These are phyloP conservation scores for Brachylomia viminalis DNA, from an alignment of 2,888 invertebrate genomes.

Conservation along the genomic window DNA sequence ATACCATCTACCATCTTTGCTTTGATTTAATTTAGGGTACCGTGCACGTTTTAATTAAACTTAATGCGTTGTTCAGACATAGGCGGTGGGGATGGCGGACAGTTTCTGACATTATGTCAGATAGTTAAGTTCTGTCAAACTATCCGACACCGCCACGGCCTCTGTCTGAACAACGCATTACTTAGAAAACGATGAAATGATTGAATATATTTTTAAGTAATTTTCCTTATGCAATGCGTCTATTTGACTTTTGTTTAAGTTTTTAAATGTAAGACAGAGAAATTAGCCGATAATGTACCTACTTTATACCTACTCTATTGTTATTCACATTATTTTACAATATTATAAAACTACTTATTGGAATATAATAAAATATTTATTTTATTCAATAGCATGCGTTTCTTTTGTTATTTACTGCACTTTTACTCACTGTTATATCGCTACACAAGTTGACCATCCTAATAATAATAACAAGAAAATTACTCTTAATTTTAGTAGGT, in stretches of 20 bases:
- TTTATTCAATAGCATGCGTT: slow-evolving; percentile 50
- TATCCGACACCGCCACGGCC: not conserved
- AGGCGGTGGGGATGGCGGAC: not conserved
- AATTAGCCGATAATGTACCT: slow-evolving; percentile 10
- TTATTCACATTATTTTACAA: slow-evolving; percentile 54
- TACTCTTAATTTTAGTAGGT: no score
- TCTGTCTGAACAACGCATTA: not conserved
- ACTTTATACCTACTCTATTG: slow-evolving; percentile 42
- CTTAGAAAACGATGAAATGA: not conserved
- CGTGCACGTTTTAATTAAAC: not conserved
- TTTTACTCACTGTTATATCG: no score
- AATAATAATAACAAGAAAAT: no score
- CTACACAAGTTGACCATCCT: no score
- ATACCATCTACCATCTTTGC: not conserved
- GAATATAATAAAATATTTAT: slow-evolving; percentile 64
- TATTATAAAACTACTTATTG: slow-evolving; percentile 44
- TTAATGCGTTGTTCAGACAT: not conserved
- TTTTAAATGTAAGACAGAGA: slow-evolving; percentile 34
- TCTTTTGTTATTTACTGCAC: slow-evolving; percentile 25
- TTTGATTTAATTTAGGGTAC: slow-evolving; percentile 21
- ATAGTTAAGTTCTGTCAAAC: not conserved
- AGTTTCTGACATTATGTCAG: not conserved
- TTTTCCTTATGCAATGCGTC: slow-evolving; percentile 30
- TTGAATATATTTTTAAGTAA: slow-evolving; percentile 6
- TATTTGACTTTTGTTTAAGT: slow-evolving; percentile 35